Evolutionary conservation across 2,113 vertebrate species (phyloP), one percentile per base, ranked within the genome.

Genomic region (Gallinago jamesoni): DNA sequence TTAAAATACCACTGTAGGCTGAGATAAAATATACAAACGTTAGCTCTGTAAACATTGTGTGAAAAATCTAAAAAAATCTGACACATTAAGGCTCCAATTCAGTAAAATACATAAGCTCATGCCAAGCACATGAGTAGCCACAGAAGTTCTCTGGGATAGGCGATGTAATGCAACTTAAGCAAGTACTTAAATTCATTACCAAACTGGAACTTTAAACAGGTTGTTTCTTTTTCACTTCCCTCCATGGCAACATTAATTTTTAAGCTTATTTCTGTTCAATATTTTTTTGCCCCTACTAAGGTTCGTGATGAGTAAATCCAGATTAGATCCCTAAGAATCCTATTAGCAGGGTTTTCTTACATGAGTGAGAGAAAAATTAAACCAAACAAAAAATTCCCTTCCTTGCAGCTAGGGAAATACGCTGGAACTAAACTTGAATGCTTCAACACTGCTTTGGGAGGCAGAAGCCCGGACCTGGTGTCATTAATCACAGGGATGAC

Each of bases 21-120:
- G 78, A 89, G 89, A 97, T 59, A 85, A 84, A 90, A 88, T 64
- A 76, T 43, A 94, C 66, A 93, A 93, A 95, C 73, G 69, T 95
- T 92, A 95, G 89, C 84, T 87, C 62, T 52, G 66, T 84, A 91
- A 90, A 93, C 81, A 94, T 4, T 50, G 52, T 72, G 73, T 73
- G 76, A 96, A 90, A 86, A 74, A 90, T 59, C 92, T 97, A 89
- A 93, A 82, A 74, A 35, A 89, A 76, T 94, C 74, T 77, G 52
- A 86, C 47, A 69, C 45, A 53, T 94, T 95, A 94, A 87, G 79
- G 82, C 78, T 94, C 76, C 76, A 66, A 55, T 87, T 93, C 92
- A 92, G 53, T 90, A 93, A 93, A 87, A 84, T 14, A 78, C 24
- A 43, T 13, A 85, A 88, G 16, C 93, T 93, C 75, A 75, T 53